Evolutionary conservation across 2,888 invertebrate species (phyloP).

Genomic region (Crocallis elinguaria): DNA sequence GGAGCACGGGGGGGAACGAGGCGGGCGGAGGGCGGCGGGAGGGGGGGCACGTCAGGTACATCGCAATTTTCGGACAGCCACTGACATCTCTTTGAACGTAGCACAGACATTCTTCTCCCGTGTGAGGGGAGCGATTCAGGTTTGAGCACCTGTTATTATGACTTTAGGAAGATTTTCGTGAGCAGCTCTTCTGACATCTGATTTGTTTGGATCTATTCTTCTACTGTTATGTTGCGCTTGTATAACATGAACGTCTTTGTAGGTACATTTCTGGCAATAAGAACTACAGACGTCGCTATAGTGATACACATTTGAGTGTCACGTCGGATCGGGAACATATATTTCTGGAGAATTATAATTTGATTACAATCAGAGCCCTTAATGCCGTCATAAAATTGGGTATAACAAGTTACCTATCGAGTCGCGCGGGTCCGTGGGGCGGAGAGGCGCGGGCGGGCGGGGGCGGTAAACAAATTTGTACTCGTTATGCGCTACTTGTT

Average conservation of each 20-base stretch:
- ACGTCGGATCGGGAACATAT: not conserved
- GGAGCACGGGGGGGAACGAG: not conserved
- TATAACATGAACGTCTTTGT: not conserved
- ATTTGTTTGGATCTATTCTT: not conserved
- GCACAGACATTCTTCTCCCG: conserved; percentile 2
- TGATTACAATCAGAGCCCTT: conserved; percentile 13
- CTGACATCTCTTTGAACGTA: conserved; percentile 12
- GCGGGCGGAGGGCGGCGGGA: not conserved
- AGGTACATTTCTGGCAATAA: too few relatives aligned
- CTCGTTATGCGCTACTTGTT: conserved; percentile 2
- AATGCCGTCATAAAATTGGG: conserved; percentile 12
- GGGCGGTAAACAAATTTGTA: not conserved
- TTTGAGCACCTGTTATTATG: not conserved
- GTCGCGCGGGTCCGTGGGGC: not conserved
- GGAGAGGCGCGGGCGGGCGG: not conserved
- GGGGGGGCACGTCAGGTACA: conserved; percentile 1
- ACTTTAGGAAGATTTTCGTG: not conserved
- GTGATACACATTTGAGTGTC: conserved; percentile 10
- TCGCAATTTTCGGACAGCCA: conserved; percentile 7
- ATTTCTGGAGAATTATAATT: conserved; percentile 12
- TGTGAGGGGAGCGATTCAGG: not conserved
- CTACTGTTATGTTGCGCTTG: too few relatives aligned
- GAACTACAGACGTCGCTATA: not conserved
- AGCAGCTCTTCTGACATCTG: not conserved
- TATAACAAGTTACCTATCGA: conserved; percentile 8